Conservation (phyloP, 2,888 invertebrate species). For the Ormyrus pomaceus region DNA sequence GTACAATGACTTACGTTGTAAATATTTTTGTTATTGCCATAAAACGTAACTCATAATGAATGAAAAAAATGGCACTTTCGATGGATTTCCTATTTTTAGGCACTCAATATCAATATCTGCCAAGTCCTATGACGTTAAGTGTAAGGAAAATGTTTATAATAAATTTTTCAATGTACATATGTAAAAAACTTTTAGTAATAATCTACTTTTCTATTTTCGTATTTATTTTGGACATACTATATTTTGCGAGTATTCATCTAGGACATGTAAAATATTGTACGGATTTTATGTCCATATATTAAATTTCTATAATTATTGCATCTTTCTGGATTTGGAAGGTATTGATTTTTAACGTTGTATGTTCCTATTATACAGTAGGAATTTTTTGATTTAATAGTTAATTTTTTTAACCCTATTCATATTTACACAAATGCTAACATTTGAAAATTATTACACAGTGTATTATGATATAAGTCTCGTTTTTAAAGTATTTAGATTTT, state of each 20-base stretch:
- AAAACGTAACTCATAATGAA: no score
- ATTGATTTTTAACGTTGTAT: conserved; percentile 41
- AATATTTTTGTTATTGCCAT: no score
- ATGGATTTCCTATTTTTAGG: conserved; percentile 29
- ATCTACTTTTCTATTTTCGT: conserved; percentile 17
- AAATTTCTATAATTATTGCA: conserved; percentile 35
- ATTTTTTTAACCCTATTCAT: conserved; percentile 24
- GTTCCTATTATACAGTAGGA: conserved; percentile 30
- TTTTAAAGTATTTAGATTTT: conserved; percentile 25
- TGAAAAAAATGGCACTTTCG: conserved; percentile 15
- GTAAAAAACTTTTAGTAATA: background rate
- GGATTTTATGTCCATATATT: conserved; percentile 19
- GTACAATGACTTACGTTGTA: background rate
- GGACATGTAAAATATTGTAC: conserved; percentile 34
- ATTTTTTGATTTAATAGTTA: conserved; percentile 41
- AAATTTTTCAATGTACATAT: conserved; percentile 4
- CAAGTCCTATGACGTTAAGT: conserved; percentile 15
- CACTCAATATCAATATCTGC: conserved; percentile 50
- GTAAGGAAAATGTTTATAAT: conserved; percentile 15
- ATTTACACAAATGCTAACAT: conserved; percentile 20
- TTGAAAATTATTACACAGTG: conserved; percentile 17
- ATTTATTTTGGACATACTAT: conserved; percentile 10
- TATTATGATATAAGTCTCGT: conserved; percentile 37
- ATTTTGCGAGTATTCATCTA: conserved; percentile 9
- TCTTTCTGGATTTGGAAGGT: conserved; percentile 41